phyloP scores from a whole-genome alignment of 2,888 invertebrate genomes.

The Caenorhabditis sp. region DNA sequence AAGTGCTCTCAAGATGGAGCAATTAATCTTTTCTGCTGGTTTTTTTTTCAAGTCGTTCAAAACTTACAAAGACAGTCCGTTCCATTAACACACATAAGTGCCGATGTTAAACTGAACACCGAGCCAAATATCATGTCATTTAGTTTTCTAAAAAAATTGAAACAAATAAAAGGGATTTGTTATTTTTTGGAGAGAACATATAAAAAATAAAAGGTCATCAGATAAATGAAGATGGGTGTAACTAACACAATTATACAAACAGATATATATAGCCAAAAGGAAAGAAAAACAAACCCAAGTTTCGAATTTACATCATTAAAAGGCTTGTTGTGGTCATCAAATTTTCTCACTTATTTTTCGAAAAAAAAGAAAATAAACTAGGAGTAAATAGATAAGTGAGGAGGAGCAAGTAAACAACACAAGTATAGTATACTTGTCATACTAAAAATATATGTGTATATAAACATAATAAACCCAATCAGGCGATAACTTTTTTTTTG shows the following conservation, averaged over 20 bases:
- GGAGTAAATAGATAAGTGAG: not conserved
- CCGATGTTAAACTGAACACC: constrained; percentile 67
- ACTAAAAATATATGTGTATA: not conserved
- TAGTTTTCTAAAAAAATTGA: constrained; percentile 26
- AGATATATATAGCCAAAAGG: too few relatives aligned
- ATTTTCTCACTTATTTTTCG: not conserved
- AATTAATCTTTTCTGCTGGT: not conserved
- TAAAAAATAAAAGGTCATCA: constrained; percentile 6
- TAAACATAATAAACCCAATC: not conserved
- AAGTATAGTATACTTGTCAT: not conserved
- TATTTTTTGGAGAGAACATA: constrained; percentile 1
- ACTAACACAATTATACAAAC: not conserved
- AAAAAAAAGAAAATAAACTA: not conserved
- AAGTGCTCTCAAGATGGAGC: not conserved
- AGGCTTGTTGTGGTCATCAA: not conserved
- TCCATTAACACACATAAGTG: constrained; percentile 65
- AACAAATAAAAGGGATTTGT: not conserved
- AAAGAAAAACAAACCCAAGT: too few relatives aligned
- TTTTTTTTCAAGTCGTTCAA: not conserved
- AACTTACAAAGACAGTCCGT: constrained; percentile 57
- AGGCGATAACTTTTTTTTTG: not conserved
- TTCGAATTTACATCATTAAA: not conserved
- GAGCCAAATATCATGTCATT: constrained; percentile 66
- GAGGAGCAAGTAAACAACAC: not conserved
- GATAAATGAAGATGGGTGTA: constrained; percentile 2